Conservation (phyloP, 2,888 invertebrate species). For the Euphydryas editha region DNA sequence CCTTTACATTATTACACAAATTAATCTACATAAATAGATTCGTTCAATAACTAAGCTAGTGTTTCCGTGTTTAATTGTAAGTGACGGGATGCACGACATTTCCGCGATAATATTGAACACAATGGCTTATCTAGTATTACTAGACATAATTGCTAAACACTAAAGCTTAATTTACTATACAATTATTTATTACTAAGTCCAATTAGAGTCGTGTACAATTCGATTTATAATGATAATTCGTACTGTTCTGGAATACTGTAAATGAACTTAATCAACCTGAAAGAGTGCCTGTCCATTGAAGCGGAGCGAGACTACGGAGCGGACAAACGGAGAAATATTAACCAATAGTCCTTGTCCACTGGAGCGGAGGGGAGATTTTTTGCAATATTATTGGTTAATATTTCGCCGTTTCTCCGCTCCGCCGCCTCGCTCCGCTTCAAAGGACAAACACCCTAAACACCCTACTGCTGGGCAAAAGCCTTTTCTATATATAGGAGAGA, state of each 20-base stretch:
- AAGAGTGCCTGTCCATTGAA: too few species aligned
- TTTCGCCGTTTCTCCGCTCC: too few species aligned
- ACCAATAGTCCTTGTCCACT: too few species aligned
- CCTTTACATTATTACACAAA: background rate
- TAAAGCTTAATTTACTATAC: background rate
- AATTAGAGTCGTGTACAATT: background rate
- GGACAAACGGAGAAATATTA: too few species aligned
- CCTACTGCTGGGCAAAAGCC: too few species aligned
- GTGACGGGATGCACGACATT: slow-evolving; percentile 31
- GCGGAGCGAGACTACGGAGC: too few species aligned
- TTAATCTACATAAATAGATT: slow-evolving; percentile 4
- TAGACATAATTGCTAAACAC: background rate
- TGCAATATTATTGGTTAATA: too few species aligned
- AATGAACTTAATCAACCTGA: background rate
- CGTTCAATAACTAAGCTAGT: slow-evolving; percentile 1
- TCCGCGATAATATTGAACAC: slow-evolving; percentile 26
- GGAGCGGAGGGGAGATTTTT: too few species aligned
- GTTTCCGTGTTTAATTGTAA: slow-evolving; percentile 26
- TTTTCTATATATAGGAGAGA: too few species aligned
- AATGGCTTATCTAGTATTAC: background rate
- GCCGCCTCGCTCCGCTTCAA: too few species aligned
- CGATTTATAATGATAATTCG: background rate
- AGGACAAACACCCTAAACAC: too few species aligned
- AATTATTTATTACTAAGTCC: background rate
- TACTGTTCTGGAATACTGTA: background rate